Evolutionary conservation across 1,140 invertebrate genomes (phyloP), one percentile per base, ranked within the genome.

Genomic region (Lepidurus apus): DNA sequence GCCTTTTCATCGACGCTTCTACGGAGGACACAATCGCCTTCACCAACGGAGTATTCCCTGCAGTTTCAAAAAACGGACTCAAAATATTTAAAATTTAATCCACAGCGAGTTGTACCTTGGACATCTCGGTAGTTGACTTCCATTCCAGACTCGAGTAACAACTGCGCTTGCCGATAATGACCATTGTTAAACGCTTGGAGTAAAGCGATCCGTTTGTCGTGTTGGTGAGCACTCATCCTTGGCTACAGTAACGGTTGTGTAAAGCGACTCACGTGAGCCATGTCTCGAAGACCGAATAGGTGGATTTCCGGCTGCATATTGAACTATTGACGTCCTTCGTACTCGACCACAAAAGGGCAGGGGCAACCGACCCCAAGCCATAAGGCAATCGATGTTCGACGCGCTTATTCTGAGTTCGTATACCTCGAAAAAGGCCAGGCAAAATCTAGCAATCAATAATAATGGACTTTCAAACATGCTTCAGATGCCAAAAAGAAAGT

Each of bases 151-250:
- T 65, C 53, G 13, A 65, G 53, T 9, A 65, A 17, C 17, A 65
- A 21, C 13, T 65, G 53, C 13, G 53, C 53, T 65, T 65, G 53
- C 13, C 53, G 53, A 21, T 21, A 65, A 65, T 65, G 53, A 7
- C 53, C 53, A 65, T 65, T 65, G 13, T 65, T 13, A 65, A 65
- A 65, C 13, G 53, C 53, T 21, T 65, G 53, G 21, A 65, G 6
- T 65, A 65, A 65, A 65, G 53, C 53, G 53, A 11, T 65, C 53
- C 21, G 53, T 17, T 65, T 65, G 53, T 65, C 53, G 7, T 65
- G 53, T 21, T 65, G 53, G 21, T 65, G 17, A 65, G 53, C 53
- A 65, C 53, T 65, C 53, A 65, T 65, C 13, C 53, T 65, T 65
- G 8, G 6, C 13, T 65, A 65, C 21, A 65, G 3, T 65, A 65